Evolutionary conservation across 2,888 invertebrate genomes (phyloP).

Genomic region (Drosophila aldrichi): DNA sequence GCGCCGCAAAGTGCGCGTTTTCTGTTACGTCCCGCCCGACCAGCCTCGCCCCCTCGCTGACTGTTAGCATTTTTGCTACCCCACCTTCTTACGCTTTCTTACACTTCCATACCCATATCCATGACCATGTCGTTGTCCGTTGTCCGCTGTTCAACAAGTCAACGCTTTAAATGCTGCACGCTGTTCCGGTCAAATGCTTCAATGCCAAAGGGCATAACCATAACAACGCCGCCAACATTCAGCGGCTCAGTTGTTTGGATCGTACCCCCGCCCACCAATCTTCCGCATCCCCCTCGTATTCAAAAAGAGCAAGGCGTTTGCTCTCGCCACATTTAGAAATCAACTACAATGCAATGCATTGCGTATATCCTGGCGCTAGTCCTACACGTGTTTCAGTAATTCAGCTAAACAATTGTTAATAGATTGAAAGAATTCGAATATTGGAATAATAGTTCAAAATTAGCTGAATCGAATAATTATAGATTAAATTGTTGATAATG

Average conservation of each 20-base stretch:
- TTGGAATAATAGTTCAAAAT: neutral
- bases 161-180: constrained; percentile 71
- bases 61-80: neutral
- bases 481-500: neutral
- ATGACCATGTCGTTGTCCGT: constrained; percentile 32
- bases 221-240: constrained; percentile 64
- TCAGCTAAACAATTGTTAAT: neutral
- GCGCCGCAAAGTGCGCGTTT: constrained; percentile 76
- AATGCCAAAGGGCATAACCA: constrained; percentile 75
- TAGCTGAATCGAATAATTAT: too few relatives aligned
- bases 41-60: neutral
- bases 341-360: constrained; percentile 30
- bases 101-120: neutral
- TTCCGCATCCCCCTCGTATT: too few relatives aligned
- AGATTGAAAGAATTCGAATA: neutral
- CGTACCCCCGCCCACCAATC: neutral
- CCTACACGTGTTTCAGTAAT: neutral
- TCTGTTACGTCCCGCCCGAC: constrained; percentile 55
- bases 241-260: constrained; percentile 16
- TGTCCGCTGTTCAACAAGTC: constrained; percentile 45
- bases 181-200: constrained; percentile 73
- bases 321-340: constrained; percentile 33
- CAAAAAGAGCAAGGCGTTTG: constrained; percentile 34
- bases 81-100: neutral
- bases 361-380: neutral